Evolutionary conservation across 2,888 invertebrate genomes (phyloP), one percentile per base, ranked within the genome.

Genomic region (Lydus trimaculatus): DNA sequence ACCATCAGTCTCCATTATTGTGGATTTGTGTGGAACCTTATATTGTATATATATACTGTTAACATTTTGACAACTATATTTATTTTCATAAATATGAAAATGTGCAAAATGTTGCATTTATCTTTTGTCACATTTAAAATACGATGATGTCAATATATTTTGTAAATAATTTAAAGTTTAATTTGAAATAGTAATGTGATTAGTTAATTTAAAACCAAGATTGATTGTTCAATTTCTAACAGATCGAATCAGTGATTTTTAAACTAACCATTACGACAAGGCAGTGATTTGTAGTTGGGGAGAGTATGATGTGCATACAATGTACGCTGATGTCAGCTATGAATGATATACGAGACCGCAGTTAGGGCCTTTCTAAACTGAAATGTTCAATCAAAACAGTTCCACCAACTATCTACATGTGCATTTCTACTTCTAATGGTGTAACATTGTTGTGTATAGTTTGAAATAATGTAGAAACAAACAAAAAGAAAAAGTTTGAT

Each of bases 1-100:
- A 71, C 74, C 74, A 77, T 79, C 75, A 79, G 74, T 79, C 78
- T 78, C 78, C 78, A 77, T 78, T 79, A 72, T 63, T 31, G 43
- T 71, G 76, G 77, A 77, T 78, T 77, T 79, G 76, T 76, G 70
- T 66, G 75, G 68, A 73, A 72, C 25, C 70, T 74, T 72, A 71
- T 77, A 78, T 78, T 75, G 67, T n/a, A n/a, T n/a, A n/a, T n/a
- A n/a, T n/a, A n/a, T n/a, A 61, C 70, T 68, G 68, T 70, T 73
- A 74, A 69, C 68, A 72, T 75, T 74, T 73, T 70, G 69, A 66
- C 64, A 63, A 61, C 33, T 64, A 68, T 73, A 72, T 72, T 74
- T 72, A 75, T 72, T 69, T 72, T 48, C 68, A 64, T 63, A 65
- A 71, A 64, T 68, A 72, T 65, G 63, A 66, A 65, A 58, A 39